Base-by-base conservation (phyloP, 2,888 invertebrate genomes). In the Meganola albula region DNA sequence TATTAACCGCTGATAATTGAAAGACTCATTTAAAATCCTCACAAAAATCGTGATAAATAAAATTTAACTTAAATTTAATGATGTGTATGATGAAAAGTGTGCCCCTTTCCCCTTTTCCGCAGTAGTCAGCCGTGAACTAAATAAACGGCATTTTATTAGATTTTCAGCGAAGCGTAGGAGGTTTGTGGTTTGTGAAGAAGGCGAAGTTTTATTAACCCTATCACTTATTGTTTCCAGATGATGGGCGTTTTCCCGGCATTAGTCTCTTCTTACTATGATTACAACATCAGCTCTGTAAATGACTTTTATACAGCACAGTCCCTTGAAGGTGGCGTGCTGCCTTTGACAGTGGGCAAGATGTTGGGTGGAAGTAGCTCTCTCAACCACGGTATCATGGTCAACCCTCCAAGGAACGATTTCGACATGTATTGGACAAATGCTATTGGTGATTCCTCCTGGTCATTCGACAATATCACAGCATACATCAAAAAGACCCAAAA, bases 401-500 rank as follows among this genome's bases (percentile, higher is more conserved):
- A 29, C 6, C 30, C 29, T 6, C 12, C 30, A 7, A 32, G 31
- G 2, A 4, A 18, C 2, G 41, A 44, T 13, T 44, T 27, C 21
- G 13, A 34, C 10, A 5, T 16, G 3, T n/a, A n/a, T n/a, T 44
- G 45, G 44, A 44, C 37, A 1, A 16, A 36, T 10, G 27, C 27
- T 3, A 8, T 32, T 12, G 12, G 37, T 6, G 40, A 53, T 7
- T 4, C 24, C 0, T 14, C 21, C 1, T 51, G 46, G 51, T 24
- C 9, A 2, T 51, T 26, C 8, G n/a, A 31, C 2, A 27, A 30
- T 1, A 13, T 48, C 3, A 30, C 37, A 4, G 27, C 29, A 4
- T 48, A 42, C 26, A 31, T 41, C 14, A 31, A 21, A n/a, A 48
- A 36, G 14, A 27, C 24, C 4, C 57, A 54, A 31, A 37, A 38